Evolutionary conservation across 1,140 invertebrate genomes (phyloP).

Genomic region (Zaprionus ornatus): DNA sequence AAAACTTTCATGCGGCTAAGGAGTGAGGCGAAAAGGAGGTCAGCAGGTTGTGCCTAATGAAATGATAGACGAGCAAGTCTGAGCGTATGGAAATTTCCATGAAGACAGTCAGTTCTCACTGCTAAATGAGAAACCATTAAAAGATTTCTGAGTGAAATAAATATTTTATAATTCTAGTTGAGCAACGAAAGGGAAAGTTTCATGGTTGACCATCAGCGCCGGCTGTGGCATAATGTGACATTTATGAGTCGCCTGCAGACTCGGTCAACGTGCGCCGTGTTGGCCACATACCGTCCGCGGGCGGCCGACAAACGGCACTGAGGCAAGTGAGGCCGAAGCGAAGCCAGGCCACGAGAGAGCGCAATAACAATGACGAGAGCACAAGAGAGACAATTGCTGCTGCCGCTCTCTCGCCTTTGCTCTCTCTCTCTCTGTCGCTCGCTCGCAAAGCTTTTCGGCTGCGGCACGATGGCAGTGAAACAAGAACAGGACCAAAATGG

Average conservation of each 20-base stretch:
- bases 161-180: background rate
- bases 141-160: background rate
- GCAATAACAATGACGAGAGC: background rate
- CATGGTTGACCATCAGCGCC: background rate
- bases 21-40: background rate
- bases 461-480: constrained; percentile 43
- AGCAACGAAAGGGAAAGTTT: background rate
- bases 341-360: background rate
- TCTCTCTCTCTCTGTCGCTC: background rate
- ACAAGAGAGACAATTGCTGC: background rate
- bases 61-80: background rate
- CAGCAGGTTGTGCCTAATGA: background rate
- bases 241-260: constrained; percentile 11
- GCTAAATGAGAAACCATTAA: too few species aligned
- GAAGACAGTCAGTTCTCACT: background rate
- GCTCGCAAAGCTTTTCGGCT: constrained; percentile 32
- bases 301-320: constrained; percentile 18
- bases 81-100: background rate
- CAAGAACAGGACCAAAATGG: constrained; percentile 8
- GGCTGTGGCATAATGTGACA: constrained; percentile 5
- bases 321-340: background rate
- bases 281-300: constrained; percentile 13
- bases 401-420: background rate
- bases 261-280: constrained; percentile 1
- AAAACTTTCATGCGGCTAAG: background rate